Evolutionary conservation across 2,888 invertebrate genomes (phyloP), one percentile per base, ranked within the genome.

Genomic region (Drosophila nr. perissopoda): DNA sequence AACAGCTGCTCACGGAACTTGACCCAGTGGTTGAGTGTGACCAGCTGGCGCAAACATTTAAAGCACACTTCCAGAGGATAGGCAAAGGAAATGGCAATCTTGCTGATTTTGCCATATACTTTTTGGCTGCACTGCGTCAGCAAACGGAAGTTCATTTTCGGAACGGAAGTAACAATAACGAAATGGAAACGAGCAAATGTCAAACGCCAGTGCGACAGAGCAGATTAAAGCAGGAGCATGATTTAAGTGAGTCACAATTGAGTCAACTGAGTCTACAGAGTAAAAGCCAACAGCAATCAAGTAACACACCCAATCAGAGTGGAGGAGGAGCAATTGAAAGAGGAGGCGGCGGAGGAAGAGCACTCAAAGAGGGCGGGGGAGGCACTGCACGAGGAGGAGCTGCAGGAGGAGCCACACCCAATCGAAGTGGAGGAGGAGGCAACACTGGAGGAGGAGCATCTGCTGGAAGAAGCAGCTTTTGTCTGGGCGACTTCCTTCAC

Each of bases 101-200:
- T 46, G 93, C 93, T 62, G 95, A 95, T 76, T 95, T 95, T 91
- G 94, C 94, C 38, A 92, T 94, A n/a, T 94, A 94, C 89, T 95
- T 94, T 89, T 89, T 95, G 71, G 94, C 94, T 31, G 94, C 94
- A 87, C 85, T 95, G 74, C 93, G 95, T 56, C 94, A 92, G 78
- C 94, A 94, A 86, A 95, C 95, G 42, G 94, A 94, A 70, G 92
- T 93, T 93, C 94, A 92, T 68, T 82, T 91, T n/a, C 90, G 82
- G 3, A 11, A 25, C 1, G 52, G 62, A 46, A 25, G 25, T 46
- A 25, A 46, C 46, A 46, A 25, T 13, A 80, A 74, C 18, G 86
- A 81, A 25, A 65, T 77, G 6, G 92, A 92, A 1, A 84, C 90
- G 0, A 86, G 89, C 18, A 85, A 90, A 53, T 80, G 79, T 25